Evolutionary conservation across 2,888 invertebrate genomes (phyloP).

Genomic region (Nemotelus nigrinus): DNA sequence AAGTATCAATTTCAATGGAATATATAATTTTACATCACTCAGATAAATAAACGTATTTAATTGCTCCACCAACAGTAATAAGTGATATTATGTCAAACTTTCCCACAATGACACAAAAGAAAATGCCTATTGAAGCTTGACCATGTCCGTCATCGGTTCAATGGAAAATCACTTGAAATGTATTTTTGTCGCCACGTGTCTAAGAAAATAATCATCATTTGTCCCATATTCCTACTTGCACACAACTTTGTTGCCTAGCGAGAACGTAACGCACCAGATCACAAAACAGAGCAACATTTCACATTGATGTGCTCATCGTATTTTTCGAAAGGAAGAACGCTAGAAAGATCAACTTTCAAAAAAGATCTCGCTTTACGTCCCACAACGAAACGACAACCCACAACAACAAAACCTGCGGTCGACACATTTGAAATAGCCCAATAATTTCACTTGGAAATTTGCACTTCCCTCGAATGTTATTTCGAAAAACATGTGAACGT

Average conservation of each 20-base stretch:
- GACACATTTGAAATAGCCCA: conserved; percentile 4
- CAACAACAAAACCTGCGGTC: no score
- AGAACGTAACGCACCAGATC: no score
- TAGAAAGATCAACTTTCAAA: background rate
- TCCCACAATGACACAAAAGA: background rate
- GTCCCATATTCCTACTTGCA: background rate
- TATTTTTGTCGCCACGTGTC: conserved; percentile 13
- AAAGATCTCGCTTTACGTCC: background rate
- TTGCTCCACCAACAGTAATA: no score
- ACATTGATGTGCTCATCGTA: no score
- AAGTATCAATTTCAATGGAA: no score
- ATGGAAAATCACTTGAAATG: background rate
- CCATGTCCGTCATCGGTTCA: background rate
- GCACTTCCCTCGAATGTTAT: background rate
- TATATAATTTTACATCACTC: no score
- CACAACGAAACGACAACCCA: background rate
- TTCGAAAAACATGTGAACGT: background rate
- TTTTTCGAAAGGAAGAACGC: no score
- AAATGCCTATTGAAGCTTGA: background rate
- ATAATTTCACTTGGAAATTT: background rate
- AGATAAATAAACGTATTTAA: no score
- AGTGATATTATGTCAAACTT: no score
- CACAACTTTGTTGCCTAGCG: no score
- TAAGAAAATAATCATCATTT: background rate
- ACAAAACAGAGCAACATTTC: no score